These are phyloP conservation scores for Lytechinus variegatus DNA, from an alignment of 35 echinoderm and acorn worm species.

Conservation along the genomic window DNA sequence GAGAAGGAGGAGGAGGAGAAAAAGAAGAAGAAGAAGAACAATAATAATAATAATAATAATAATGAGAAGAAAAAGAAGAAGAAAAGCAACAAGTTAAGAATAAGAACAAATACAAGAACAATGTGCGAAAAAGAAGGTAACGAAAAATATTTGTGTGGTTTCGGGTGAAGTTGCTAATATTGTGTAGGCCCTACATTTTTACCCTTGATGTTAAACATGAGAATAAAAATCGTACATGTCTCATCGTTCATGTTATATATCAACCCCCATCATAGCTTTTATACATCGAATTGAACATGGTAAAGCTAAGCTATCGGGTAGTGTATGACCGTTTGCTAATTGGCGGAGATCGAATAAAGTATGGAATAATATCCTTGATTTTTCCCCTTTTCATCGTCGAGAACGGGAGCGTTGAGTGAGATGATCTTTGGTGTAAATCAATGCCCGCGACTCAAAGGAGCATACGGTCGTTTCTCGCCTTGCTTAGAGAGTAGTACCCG, in stretches of 20 bases:
- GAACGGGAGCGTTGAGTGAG: not conserved
- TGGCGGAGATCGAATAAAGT: conserved; percentile 1
- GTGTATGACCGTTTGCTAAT: not conserved
- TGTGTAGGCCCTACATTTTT: not conserved
- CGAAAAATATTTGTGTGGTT: too few species aligned
- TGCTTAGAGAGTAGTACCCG: not conserved
- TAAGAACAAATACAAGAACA: too few species aligned
- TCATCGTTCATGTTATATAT: not conserved
- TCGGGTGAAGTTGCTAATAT: too few species aligned
- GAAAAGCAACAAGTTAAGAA: too few species aligned
- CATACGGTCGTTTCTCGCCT: conserved; percentile 24
- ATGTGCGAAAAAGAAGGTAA: too few species aligned
- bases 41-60: too few species aligned
- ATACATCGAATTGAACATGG: not conserved
- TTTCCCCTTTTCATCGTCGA: not conserved
- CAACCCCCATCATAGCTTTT: not conserved
- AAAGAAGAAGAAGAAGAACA: too few species aligned
- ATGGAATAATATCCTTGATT: not conserved
- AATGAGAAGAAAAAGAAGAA: too few species aligned
- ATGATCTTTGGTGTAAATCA: conserved; percentile 25
- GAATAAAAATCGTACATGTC: not conserved
- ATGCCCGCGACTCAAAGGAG: not conserved
- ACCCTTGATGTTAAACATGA: not conserved
- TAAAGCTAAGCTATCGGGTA: not conserved
- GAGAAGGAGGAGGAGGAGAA: too few species aligned